Evolutionary conservation across 1,140 invertebrate species (phyloP), one percentile per base, ranked within the genome.

Genomic region (Matsumurasca onukii): DNA sequence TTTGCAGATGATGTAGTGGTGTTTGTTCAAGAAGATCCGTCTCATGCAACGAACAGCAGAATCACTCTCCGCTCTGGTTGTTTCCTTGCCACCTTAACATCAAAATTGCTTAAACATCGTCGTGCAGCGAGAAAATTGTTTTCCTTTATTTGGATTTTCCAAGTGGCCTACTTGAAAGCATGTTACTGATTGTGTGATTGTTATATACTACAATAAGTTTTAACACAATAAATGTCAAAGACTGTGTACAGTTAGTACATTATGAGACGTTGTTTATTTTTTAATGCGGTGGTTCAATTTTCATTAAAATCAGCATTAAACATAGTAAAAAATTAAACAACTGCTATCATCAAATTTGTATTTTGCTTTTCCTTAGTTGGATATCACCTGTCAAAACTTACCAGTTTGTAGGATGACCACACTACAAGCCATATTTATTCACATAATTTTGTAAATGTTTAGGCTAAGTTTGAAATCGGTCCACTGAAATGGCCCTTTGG

Each of bases 281-380:
- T 59, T 59, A 59, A 59, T 27, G 55, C 55, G 55, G 25, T 59
- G 55, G 25, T 59, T 59, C 55, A 25, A 59, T 59, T 59, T 59
- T 27, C 12, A 52, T 52, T 52, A 12, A 59, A 39, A 39, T 39
- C 34, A 27, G 15, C 55, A 27, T 59, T 59, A 39, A 39, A 39
- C 17, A 59, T 59, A 59, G 55, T 59, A 59, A 39, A 17, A 39
- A 59, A 59, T 59, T 27, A 59, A 59, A 59, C 3, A 20, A 51
- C 3, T 51, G n/a, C n/a, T 51, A 51, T 22, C 49, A 51, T 5
- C 24, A 20, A n/a, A 9, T 12, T n/a, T 45, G 39, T 45, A n/a
- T 45, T 45, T 45, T 45, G n/a, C 39, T 12, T 45, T 45, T 45
- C n/a, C 39, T 45, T n/a, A 9, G 9, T 45, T 45, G 39, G n/a